Conservation (phyloP, 2,888 invertebrate species). For the Tenthredo notha region DNA sequence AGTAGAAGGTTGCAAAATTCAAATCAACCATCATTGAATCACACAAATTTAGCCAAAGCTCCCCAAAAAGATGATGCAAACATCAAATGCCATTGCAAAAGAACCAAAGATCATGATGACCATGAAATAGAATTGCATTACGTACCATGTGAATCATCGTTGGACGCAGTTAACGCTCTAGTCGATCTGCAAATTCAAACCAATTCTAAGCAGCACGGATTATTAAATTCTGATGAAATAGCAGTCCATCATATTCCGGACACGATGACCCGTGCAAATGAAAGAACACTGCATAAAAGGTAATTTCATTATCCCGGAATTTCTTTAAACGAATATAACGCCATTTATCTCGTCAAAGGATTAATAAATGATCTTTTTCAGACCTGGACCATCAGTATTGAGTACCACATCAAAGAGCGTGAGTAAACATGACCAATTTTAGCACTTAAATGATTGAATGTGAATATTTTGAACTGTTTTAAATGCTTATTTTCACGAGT, state of each 20-base stretch:
- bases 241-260: background rate
- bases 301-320: background rate
- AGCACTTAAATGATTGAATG: slow-evolving; percentile 1
- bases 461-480: background rate
- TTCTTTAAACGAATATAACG: background rate
- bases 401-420: slow-evolving; percentile 40
- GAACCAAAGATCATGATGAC: background rate
- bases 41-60: background rate
- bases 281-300: background rate
- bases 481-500: background rate
- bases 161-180: background rate
- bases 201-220: background rate
- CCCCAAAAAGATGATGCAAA: background rate
- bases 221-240: background rate
- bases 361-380: slow-evolving; percentile 27
- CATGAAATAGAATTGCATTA: background rate
- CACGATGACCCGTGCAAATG: background rate
- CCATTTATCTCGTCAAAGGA: background rate
- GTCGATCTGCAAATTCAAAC: background rate
- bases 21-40: background rate
- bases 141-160: slow-evolving; percentile 4
- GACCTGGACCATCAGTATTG: background rate
- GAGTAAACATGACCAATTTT: slow-evolving; percentile 27
- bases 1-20: background rate
- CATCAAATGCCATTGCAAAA: background rate